phyloP scores from a whole-genome alignment of 1,140 invertebrate species.

The Plectus sambesii region DNA sequence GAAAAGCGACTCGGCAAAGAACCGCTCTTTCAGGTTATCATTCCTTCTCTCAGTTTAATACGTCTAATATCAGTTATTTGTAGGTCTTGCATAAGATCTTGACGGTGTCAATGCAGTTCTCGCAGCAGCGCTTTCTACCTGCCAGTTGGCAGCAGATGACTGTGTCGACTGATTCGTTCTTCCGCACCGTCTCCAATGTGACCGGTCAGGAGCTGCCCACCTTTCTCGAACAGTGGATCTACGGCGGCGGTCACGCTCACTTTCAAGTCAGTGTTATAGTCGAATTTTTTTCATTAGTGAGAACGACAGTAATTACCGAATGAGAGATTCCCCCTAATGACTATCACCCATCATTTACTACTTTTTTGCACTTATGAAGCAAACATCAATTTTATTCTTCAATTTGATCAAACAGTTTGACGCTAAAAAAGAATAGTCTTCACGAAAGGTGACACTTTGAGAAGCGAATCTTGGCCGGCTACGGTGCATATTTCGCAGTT shows the following conservation, averaged over 20 bases:
- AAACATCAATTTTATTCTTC: too few relatives aligned
- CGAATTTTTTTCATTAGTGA: too few relatives aligned
- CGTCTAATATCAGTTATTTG: slow-evolving; percentile 45
- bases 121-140: slow-evolving; percentile 64
- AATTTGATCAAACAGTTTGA: too few relatives aligned
- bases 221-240: slow-evolving; percentile 94
- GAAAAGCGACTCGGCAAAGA: slow-evolving; percentile 88
- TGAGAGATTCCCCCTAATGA: too few relatives aligned
- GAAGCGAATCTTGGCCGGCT: too few relatives aligned
- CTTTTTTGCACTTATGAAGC: too few relatives aligned
- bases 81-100: slow-evolving; percentile 88
- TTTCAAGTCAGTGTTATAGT: slow-evolving; percentile 76
- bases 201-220: slow-evolving; percentile 93
- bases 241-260: slow-evolving; percentile 80
- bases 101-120: slow-evolving; percentile 74
- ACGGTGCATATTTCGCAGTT: too few relatives aligned
- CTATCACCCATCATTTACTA: too few relatives aligned
- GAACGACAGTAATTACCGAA: too few relatives aligned
- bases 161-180: slow-evolving; percentile 61
- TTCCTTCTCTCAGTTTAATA: slow-evolving; percentile 54
- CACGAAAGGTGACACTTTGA: too few relatives aligned
- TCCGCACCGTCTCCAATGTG: slow-evolving; percentile 34
- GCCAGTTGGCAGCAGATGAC: slow-evolving; percentile 61
- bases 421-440: too few relatives aligned
- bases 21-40: slow-evolving; percentile 73